Conservation (phyloP, 2,113 vertebrate genomes). For the Pseudonaja textilis region DNA sequence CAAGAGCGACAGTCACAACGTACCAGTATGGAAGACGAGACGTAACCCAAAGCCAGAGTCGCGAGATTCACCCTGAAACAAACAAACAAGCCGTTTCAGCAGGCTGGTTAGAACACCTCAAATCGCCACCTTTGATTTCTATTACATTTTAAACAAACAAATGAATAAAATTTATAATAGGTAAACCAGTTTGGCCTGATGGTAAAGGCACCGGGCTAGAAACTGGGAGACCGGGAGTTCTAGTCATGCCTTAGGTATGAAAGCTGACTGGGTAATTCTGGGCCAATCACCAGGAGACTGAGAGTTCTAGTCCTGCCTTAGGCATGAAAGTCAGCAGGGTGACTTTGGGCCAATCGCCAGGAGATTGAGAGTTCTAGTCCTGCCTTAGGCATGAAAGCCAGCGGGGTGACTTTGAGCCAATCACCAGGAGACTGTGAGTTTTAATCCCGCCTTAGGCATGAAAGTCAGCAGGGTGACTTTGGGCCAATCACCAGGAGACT, state of each 20-base stretch:
- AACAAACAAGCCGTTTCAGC: slow-evolving; percentile 20
- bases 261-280: too few species aligned
- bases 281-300: too few species aligned
- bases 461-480: too few species aligned
- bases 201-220: too few species aligned
- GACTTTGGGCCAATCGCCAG: too few species aligned
- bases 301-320: too few species aligned
- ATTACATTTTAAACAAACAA: not conserved
- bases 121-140: not conserved
- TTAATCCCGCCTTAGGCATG: too few species aligned
- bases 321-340: too few species aligned
- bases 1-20: slow-evolving; percentile 8
- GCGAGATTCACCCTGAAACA: slow-evolving; percentile 90
- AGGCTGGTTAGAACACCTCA: slow-evolving; percentile 19
- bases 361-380: not conserved
- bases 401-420: too few species aligned
- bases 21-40: slow-evolving; percentile 87
- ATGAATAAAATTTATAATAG: not conserved
- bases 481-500: too few species aligned
- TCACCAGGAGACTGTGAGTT: too few species aligned
- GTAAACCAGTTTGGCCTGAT: not conserved
- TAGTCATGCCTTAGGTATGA: not conserved
- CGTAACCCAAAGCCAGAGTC: slow-evolving; percentile 85
- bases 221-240: not conserved
- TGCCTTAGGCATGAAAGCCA: too few species aligned